Evolutionary conservation across 2,113 vertebrate species (phyloP).

Genomic region (Deroptyus accipitrinus): DNA sequence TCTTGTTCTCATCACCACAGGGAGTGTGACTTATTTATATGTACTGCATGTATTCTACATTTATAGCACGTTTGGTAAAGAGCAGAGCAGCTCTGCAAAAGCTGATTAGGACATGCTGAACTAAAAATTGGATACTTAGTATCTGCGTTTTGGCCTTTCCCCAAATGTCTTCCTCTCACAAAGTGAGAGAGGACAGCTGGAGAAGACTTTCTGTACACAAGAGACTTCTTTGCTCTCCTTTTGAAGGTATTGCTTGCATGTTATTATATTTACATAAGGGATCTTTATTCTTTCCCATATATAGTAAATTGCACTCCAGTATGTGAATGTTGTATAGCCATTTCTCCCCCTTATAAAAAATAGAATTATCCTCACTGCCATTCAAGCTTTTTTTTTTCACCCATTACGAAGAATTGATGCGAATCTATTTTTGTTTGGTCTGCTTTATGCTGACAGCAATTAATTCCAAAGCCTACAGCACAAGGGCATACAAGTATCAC

Average conservation of each 20-base stretch:
- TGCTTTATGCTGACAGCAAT: conserved; percentile 63
- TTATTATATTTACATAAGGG: conserved; percentile 51
- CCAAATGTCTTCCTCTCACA: conserved; percentile 1
- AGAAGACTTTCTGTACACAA: conserved; percentile 14
- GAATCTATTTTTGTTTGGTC: conserved; percentile 69
- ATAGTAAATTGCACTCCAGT: conserved; percentile 36
- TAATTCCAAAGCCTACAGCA: conserved; percentile 63
- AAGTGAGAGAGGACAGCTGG: conserved; percentile 57
- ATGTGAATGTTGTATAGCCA: neutral
- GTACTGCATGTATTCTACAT: neutral
- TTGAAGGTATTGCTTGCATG: conserved; percentile 55
- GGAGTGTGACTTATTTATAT: neutral
- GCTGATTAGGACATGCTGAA: conserved; percentile 19
- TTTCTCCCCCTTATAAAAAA: conserved; percentile 19
- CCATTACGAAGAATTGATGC: conserved; percentile 35
- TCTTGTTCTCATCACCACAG: neutral
- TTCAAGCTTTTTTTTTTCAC: neutral
- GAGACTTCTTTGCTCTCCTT: conserved; percentile 6
- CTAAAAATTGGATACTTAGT: conserved; percentile 19
- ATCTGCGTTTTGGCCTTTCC: conserved; percentile 36
- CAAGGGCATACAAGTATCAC: conserved; percentile 48
- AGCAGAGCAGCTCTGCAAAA: conserved; percentile 32
- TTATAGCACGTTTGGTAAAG: neutral
- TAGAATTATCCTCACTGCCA: conserved; percentile 34
- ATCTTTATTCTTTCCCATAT: conserved; percentile 52